A percentile compares a stretch with the other conserved stretches of the same genome.
Conservation (phyloP, 1,140 invertebrate species). For the Pentalonia nigronervosa region DNA sequence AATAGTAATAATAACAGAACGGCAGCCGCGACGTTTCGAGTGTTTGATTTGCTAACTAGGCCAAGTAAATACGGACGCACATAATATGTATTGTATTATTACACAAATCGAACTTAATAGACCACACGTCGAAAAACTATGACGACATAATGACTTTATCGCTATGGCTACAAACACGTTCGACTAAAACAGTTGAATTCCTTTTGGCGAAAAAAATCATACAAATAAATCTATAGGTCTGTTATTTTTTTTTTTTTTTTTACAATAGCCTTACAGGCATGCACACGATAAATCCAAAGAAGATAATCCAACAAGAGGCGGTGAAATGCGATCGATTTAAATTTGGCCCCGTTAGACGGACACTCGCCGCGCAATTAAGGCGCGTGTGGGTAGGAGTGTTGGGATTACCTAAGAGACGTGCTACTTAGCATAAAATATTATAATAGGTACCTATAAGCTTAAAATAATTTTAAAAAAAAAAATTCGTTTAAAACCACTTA, state of each 20-base stretch:
- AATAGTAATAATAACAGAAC: not conserved
- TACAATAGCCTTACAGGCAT: not conserved
- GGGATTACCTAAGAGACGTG: not conserved
- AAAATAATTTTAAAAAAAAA: not conserved
- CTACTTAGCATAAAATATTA: not conserved
- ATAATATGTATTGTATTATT: not conserved
- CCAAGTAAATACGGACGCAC: constrained; percentile 36
- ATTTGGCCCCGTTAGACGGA: not conserved
- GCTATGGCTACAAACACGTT: not conserved
- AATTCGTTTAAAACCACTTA: constrained; percentile 66
- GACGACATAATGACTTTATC: not conserved
- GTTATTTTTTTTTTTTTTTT: not conserved
- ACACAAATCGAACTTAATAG: not conserved
- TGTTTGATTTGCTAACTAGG: constrained; percentile 39
- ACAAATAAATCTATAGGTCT: not conserved
- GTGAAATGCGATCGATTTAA: not conserved
- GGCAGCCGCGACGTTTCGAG: not conserved
- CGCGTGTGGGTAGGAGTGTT: not conserved
- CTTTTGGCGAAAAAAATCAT: not conserved
- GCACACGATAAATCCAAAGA: not conserved
- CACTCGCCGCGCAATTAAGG: not conserved
- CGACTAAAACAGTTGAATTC: not conserved
- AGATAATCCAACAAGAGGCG: not conserved
- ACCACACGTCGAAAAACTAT: not conserved
- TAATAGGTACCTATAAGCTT: not conserved